Evolutionary conservation across 1,140 invertebrate genomes (phyloP), one percentile per base, ranked within the genome.

Genomic region (Atopsyche davidsoni): DNA sequence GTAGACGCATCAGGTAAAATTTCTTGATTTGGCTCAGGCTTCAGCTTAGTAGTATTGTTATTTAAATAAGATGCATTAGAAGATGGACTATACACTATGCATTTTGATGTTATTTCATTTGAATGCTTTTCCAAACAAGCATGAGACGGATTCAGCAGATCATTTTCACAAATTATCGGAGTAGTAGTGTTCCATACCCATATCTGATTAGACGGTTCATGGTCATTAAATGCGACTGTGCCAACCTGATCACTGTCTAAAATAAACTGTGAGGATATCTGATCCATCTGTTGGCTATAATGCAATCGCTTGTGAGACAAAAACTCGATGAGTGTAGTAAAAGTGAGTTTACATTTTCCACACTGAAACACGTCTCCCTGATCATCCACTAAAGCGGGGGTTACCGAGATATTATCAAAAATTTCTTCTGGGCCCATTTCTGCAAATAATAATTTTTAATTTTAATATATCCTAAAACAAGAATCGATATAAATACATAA

Each of bases 281-380:
- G 13, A 4, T 41, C 28, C 21, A 9, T 35, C 7, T 31, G 17
- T n/a, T 25, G 10, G 4, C 43, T 4, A 19, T 28, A 19, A 39
- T 55, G 53, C 23, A 49, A 46, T 47, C 72, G 71, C 62, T 82
- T 82, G 61, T 82, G 79, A 21, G 60, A 59, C n/a, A 79, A 58
- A 59, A 81, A 82, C 4, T 64, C 46, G 28, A 61, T 38, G 41
- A 81, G 64, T 1, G 70, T 71, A 17, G 68, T 69, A 59, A 78
- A 81, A 54, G 75, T 70, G 50, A 72, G 71, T 62, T 80, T 79
- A 60, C 80, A 82, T 61, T 70, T 72, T 4, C 80, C 80, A 72
- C 80, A 82, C 54, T 79, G 75, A 57, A 80, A 80, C 14, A 80
- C 59, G 67, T 81, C 79, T 46, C 76, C 76, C 46, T 51, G 53